Percentiles rank a stretch among this genome's conserved stretches.
Evolutionary conservation across 2,113 vertebrate genomes (phyloP).

Genomic region (Puntigrus tetrazona): DNA sequence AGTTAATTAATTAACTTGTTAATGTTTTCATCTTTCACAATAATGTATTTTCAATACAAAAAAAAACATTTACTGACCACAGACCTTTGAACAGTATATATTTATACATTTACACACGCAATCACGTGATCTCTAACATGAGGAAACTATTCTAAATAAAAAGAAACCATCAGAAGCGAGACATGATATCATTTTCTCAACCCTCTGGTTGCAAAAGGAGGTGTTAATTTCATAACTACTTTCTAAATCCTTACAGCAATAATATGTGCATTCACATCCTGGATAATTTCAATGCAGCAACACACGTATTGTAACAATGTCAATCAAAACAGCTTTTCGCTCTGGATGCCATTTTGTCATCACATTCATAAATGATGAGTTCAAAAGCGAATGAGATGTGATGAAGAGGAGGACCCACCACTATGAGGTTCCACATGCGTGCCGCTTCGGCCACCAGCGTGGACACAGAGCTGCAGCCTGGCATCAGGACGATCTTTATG

Average conservation of each 20-base stretch:
- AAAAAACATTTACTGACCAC: neutral
- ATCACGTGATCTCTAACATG: neutral
- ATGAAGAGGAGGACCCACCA: slow-evolving; percentile 74
- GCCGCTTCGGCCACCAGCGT: slow-evolving; percentile 92
- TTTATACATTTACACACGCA: too few species aligned
- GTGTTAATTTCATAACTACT: neutral
- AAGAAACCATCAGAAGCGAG: neutral
- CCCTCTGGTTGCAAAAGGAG: neutral
- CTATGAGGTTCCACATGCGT: slow-evolving; percentile 97
- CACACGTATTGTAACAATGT: neutral
- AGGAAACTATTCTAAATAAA: neutral
- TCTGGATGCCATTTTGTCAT: neutral
- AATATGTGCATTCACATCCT: neutral
- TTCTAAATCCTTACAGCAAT: neutral
- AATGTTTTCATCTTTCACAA: neutral
- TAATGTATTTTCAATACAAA: neutral
- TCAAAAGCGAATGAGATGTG: neutral
- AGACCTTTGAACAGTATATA: neutral
- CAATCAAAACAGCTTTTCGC: neutral
- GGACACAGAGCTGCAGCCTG: slow-evolving; percentile 92
- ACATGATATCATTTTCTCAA: neutral
- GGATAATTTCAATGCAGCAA: too few species aligned
- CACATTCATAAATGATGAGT: neutral
- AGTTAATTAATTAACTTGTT: neutral
- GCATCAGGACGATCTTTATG: slow-evolving; percentile 96